These are phyloP conservation scores for Sitophilus oryzae DNA, from an alignment of 1,140 invertebrate genomes.

Conservation along the genomic window DNA sequence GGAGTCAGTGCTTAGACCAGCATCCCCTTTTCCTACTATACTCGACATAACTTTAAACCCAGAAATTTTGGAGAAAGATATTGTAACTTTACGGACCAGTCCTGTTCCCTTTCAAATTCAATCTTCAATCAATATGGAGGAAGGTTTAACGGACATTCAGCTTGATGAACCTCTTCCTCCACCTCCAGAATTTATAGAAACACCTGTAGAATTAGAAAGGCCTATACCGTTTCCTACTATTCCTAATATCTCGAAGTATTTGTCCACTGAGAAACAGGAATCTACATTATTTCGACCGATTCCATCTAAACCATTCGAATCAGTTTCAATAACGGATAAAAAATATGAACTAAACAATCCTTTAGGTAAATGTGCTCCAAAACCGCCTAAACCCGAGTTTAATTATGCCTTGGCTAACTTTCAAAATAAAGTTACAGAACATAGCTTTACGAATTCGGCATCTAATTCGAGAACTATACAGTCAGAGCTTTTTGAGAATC, in stretches of 20 bases:
- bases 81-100: conserved; percentile 33
- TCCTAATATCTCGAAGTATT: conserved; percentile 32
- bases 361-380: conserved; percentile 10
- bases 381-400: conserved; percentile 35
- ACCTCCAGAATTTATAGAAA: conserved; percentile 11
- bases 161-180: conserved; percentile 6
- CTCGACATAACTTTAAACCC: conserved; percentile 37
- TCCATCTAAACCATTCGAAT: conserved; percentile 25
- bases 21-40: conserved; percentile 35
- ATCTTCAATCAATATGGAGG: conserved; percentile 10
- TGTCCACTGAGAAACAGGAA: conserved; percentile 16
- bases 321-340: conserved; percentile 24
- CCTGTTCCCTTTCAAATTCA: conserved; percentile 30
- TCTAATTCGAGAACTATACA: conserved; percentile 31
- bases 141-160: neutral
- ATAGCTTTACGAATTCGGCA: conserved; percentile 17
- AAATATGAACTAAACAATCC: conserved; percentile 31
- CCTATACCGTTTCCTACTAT: conserved; percentile 29
- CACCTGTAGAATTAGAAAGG: neutral
- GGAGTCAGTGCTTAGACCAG: conserved; percentile 22
- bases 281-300: conserved; percentile 14
- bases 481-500: conserved; percentile 40
- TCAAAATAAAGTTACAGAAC: conserved; percentile 29
- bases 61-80: conserved; percentile 36
- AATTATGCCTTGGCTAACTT: conserved; percentile 30